Evolutionary conservation across 2,888 invertebrate species (phyloP).

Genomic region (Hypolimnas misippus): DNA sequence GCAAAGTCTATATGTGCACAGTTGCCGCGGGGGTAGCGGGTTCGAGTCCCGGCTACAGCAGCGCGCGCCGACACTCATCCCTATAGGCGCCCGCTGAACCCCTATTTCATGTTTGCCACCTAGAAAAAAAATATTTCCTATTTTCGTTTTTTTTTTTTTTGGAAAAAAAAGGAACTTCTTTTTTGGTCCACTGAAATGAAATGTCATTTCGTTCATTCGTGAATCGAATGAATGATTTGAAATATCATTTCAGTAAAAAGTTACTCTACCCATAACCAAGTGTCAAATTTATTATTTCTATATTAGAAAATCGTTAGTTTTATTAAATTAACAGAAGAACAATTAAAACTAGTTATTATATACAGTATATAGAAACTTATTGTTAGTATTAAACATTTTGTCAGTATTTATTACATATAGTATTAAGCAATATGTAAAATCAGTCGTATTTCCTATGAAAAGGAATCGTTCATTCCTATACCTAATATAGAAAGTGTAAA

Average conservation of each 20-base stretch:
- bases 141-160: not conserved
- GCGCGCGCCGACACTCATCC: slow-evolving; percentile 72
- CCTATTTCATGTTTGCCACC: slow-evolving; percentile 83
- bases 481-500: no score
- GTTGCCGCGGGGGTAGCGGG: slow-evolving; percentile 42
- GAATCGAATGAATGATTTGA: not conserved
- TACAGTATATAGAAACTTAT: no score
- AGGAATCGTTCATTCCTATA: no score
- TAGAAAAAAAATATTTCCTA: slow-evolving; percentile 68
- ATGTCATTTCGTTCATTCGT: not conserved
- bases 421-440: no score
- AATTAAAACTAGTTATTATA: no score
- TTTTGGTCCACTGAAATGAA: slow-evolving; percentile 8
- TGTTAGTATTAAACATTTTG: no score
- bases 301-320: no score
- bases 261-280: slow-evolving; percentile 2
- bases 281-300: not conserved
- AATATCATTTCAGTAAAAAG: not conserved
- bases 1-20: slow-evolving; percentile 44
- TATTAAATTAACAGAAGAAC: no score
- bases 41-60: slow-evolving; percentile 65
- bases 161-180: not conserved
- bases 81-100: slow-evolving; percentile 73
- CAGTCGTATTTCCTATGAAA: no score
- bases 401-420: no score